Evolutionary conservation across 2,888 invertebrate genomes (phyloP).

Genomic region (Meghimatium bilineatum): DNA sequence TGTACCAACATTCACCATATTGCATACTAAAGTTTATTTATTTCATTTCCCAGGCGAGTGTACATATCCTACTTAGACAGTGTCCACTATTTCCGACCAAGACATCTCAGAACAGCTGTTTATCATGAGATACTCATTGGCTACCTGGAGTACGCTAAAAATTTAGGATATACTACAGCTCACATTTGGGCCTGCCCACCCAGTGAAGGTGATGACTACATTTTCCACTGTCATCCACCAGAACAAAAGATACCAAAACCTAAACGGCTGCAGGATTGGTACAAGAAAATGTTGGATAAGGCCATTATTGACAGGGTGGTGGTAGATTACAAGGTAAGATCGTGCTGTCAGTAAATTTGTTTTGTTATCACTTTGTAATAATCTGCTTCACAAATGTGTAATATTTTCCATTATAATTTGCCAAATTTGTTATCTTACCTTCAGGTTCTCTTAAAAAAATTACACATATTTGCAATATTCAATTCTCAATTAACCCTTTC

Average conservation of each 20-base stretch:
- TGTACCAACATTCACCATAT: no score
- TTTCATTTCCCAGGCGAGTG: conserved; percentile 84
- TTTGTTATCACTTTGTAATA: no score
- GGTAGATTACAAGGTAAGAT: conserved; percentile 93
- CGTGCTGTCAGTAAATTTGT: no score
- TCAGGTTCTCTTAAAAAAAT: no score
- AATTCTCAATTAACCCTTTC: no score
- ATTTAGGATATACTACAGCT: conserved; percentile 98
- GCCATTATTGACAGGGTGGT: conserved; percentile 97
- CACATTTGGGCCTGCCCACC: conserved; percentile 99
- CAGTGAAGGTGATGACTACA: conserved; percentile 99
- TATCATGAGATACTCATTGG: conserved; percentile 99
- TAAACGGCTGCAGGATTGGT: conserved; percentile 99
- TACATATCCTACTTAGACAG: conserved; percentile 99
- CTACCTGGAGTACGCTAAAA: conserved; percentile 98
- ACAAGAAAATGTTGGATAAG: conserved; percentile 99
- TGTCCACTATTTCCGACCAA: conserved; percentile 99
- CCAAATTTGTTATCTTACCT: no score
- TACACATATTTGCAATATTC: no score
- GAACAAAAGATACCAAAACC: conserved; percentile 99
- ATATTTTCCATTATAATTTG: no score
- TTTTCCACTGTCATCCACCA: conserved; percentile 99
- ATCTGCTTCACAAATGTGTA: no score
- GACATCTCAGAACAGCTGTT: conserved; percentile 96
- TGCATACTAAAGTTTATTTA: not conserved